These are phyloP conservation scores for Oscheius myriophilus DNA, from an alignment of 2,888 invertebrate genomes.

Conservation along the genomic window DNA sequence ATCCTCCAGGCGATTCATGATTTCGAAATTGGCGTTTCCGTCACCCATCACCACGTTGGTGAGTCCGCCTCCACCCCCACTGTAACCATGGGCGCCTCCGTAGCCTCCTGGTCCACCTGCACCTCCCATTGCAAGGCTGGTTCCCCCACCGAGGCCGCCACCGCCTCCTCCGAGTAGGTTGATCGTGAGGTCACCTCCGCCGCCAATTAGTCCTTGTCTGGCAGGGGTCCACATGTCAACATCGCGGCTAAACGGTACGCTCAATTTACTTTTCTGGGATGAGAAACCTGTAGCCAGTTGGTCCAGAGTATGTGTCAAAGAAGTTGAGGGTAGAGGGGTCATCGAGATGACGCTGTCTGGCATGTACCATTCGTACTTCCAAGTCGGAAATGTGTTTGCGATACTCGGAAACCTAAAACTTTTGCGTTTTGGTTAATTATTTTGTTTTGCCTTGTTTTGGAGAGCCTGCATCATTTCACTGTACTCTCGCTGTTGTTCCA, in stretches of 20 bases:
- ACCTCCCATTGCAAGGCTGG: slow-evolving; percentile 33
- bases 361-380: slow-evolving; percentile 59
- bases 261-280: not conserved
- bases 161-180: slow-evolving; percentile 33
- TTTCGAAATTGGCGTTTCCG: slow-evolving; percentile 67
- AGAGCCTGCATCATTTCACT: slow-evolving; percentile 67
- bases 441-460: slow-evolving; percentile 61
- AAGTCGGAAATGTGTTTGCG: slow-evolving; percentile 68
- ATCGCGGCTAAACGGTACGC: slow-evolving; percentile 31
- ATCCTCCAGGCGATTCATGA: slow-evolving; percentile 65
- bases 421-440: not conserved
- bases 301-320: slow-evolving; percentile 33
- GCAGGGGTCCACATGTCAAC: slow-evolving; percentile 34
- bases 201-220: slow-evolving; percentile 32
- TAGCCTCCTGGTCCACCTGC: slow-evolving; percentile 25
- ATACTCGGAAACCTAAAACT: slow-evolving; percentile 63
- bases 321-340: slow-evolving; percentile 44
- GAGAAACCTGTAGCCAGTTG: not conserved
- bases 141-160: slow-evolving; percentile 32
- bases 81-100: slow-evolving; percentile 27
- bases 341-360: slow-evolving; percentile 49
- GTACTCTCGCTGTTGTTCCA: slow-evolving; percentile 68
- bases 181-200: slow-evolving; percentile 18
- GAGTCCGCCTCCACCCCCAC: slow-evolving; percentile 24
- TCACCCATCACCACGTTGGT: slow-evolving; percentile 38